Evolutionary conservation across 2,113 vertebrate genomes (phyloP), one percentile per base, ranked within the genome.

Genomic region (Cryptoleucopteryx plumbea): DNA sequence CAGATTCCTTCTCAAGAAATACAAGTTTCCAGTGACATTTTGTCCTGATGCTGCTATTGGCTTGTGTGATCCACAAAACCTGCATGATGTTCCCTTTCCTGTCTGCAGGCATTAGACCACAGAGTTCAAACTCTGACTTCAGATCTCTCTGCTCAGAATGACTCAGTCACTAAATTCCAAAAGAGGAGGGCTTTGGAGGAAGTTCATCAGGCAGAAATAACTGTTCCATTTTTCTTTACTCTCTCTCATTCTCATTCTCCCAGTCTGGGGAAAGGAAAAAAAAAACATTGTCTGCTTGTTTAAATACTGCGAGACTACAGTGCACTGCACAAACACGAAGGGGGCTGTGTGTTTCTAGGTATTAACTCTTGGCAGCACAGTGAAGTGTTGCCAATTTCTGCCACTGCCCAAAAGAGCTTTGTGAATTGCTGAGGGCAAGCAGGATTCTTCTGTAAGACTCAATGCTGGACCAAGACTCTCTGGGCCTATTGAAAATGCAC

Each of bases 121-220:
- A 90, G 93, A 75, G 95, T 93, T 78, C 19, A 36, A 66, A 94
- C 89, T 38, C 77, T 97, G 86, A 94, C 79, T 6, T 87, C 83
- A 32, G 93, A 98, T 82, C 96, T 98, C 53, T 95, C 67, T 3
- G 81, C 96, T 78, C 20, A 7, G 34, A 96, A 97, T 63, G 96
- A 98, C 53, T 92, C 95, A 40, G 94, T 92, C 2, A 43, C 96
- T 65, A 90, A 97, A 91, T 96, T 98, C 85, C 97, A 97, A 90
- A 97, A 97, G 75, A 96, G 97, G 62, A 81, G 86, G 34, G 89
- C 90, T 31, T 94, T 97, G 73, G 90, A 97, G 27, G 96, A 96
- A 83, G 95, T 94, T 79, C 85, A 95, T 78, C 96, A 97, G 93
- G 96, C 97, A 83, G 91, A 96, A 82, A 43, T 43, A 95, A 86